phyloP scores from a whole-genome alignment of 2,888 invertebrate genomes.

The Eurytoma adleriae region DNA sequence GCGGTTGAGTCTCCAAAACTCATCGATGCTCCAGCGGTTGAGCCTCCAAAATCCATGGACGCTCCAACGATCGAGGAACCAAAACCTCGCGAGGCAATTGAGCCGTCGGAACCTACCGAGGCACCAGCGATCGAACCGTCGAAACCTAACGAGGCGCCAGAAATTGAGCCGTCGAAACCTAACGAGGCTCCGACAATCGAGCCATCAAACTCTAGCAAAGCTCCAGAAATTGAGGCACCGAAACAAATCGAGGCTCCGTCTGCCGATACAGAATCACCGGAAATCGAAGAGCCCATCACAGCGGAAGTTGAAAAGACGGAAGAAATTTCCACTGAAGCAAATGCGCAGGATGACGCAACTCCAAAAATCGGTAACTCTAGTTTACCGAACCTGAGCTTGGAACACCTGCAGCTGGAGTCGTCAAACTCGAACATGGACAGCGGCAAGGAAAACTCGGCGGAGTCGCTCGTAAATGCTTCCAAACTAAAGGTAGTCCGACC shows the following conservation, averaged over 20 bases:
- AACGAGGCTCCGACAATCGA: too few relatives aligned
- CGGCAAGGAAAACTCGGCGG: constrained; percentile 73
- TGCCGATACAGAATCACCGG: neutral
- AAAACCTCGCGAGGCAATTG: too few relatives aligned
- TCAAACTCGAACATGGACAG: constrained; percentile 72
- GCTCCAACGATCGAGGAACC: too few relatives aligned
- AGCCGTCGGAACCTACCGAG: too few relatives aligned
- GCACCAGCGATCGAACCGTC: too few relatives aligned
- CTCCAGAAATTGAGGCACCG: neutral
- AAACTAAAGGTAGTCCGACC: constrained; percentile 69
- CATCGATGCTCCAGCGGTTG: too few relatives aligned
- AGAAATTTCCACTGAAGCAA: neutral
- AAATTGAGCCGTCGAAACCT: too few relatives aligned
- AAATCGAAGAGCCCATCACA: neutral
- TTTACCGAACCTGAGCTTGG: constrained; percentile 64
- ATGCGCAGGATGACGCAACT: constrained; percentile 4
- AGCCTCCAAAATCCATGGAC: too few relatives aligned
- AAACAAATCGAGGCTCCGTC: neutral
- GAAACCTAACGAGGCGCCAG: too few relatives aligned
- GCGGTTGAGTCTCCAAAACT: too few relatives aligned
- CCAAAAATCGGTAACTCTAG: constrained; percentile 45
- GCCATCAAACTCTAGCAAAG: too few relatives aligned
- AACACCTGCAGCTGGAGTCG: constrained; percentile 70
- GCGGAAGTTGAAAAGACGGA: constrained; percentile 33
- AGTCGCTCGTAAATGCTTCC: constrained; percentile 65